Evolutionary conservation across 2,797 vertebrate species (phyloP).

Genomic region (Nyctalus aviator): DNA sequence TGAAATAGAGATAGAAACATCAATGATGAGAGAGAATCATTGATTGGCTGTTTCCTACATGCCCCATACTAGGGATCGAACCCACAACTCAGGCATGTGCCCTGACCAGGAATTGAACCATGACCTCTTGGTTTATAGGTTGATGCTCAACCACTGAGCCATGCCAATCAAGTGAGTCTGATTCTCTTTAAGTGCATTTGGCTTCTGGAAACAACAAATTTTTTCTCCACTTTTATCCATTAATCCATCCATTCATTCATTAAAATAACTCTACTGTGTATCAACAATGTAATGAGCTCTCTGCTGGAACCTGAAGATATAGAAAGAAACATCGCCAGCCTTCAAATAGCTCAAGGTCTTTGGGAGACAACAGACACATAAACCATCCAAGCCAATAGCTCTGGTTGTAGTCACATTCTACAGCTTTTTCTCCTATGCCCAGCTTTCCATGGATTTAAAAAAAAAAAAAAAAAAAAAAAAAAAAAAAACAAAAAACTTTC

Average conservation of each 20-base stretch:
- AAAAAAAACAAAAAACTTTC: not conserved
- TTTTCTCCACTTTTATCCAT: not conserved
- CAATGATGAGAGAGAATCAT: too few species aligned
- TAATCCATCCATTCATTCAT: not conserved
- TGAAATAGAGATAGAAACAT: too few species aligned
- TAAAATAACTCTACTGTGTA: not conserved
- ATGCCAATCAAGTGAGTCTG: not conserved
- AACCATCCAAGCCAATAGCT: not conserved
- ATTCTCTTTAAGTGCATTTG: not conserved
- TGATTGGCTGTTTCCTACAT: too few species aligned
- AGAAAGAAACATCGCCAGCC: not conserved
- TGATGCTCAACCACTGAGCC: too few species aligned
- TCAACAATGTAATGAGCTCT: not conserved
- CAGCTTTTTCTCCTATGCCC: not conserved
- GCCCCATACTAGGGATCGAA: too few species aligned
- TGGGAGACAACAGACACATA: not conserved
- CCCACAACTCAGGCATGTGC: too few species aligned
- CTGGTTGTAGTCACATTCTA: not conserved
- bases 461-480: not conserved
- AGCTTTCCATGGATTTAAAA: not conserved
- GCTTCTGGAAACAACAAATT: not conserved
- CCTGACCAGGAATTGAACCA: too few species aligned
- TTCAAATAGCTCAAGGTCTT: not conserved
- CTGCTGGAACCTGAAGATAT: not conserved
- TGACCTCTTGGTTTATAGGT: too few species aligned